Evolutionary conservation across 2,888 invertebrate species (phyloP).

Genomic region (Stenodera caucasica): DNA sequence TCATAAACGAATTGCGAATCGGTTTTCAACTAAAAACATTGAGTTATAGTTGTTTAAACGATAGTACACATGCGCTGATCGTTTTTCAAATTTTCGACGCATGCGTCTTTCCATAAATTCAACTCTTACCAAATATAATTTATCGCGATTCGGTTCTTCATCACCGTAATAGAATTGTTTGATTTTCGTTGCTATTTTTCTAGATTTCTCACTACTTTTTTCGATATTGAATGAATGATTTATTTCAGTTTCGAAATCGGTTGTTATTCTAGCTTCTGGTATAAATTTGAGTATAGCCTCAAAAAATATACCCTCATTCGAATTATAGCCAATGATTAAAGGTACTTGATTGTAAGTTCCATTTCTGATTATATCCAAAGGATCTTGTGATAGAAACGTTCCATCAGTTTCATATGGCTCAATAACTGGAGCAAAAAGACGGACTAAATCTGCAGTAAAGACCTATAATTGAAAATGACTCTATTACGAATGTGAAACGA

Average conservation of each 20-base stretch:
- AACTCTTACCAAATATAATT: conserved; percentile 45
- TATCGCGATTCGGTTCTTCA: conserved; percentile 51
- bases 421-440: conserved; percentile 41
- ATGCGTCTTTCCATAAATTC: too few relatives aligned
- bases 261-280: conserved; percentile 21
- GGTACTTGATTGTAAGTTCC: conserved; percentile 50
- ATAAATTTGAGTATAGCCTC: conserved; percentile 40
- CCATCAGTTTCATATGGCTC: conserved; percentile 38
- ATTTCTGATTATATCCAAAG: conserved; percentile 41
- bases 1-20: conserved; percentile 47
- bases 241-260: conserved; percentile 39
- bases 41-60: too few relatives aligned
- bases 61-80: too few relatives aligned
- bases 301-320: conserved; percentile 49
- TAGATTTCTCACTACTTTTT: conserved; percentile 37
- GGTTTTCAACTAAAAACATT: conserved; percentile 45
- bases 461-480: conserved; percentile 25
- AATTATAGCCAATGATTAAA: conserved; percentile 48
- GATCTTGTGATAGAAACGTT: conserved; percentile 45
- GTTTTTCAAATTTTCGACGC: too few relatives aligned
- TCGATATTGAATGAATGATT: conserved; percentile 40
- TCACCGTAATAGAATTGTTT: conserved; percentile 56
- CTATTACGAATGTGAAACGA: neutral
- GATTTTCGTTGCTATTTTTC: conserved; percentile 51
- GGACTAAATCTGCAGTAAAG: conserved; percentile 29